Percentiles rank a stretch among this genome's conserved stretches.
Conservation (phyloP, 2,888 invertebrate genomes). For the Rotaria socialis region DNA sequence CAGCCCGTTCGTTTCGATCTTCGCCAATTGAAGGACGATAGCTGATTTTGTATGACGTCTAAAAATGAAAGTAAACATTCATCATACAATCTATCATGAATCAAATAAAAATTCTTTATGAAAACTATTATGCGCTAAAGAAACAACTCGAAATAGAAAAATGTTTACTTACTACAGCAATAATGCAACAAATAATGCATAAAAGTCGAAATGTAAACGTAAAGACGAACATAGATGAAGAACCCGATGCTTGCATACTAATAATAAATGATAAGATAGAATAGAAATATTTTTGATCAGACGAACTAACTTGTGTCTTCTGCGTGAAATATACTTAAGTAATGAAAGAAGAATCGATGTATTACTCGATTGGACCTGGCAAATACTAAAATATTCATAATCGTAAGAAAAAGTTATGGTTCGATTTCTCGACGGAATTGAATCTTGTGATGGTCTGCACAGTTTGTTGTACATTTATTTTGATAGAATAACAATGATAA, state of each 20-base stretch:
- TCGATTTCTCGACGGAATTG: neutral
- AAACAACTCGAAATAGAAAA: neutral
- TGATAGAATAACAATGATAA: too few relatives aligned
- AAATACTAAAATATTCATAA: neutral
- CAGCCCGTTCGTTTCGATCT: neutral
- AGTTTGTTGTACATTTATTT: too few relatives aligned
- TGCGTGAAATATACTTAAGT: neutral
- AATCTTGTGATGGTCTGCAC: neutral
- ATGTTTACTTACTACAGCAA: neutral
- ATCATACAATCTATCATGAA: too few relatives aligned
- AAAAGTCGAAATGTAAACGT: neutral
- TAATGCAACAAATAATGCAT: neutral
- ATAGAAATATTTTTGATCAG: neutral
- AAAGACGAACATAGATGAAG: neutral
- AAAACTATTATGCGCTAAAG: too few relatives aligned
- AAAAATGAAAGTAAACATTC: neutral
- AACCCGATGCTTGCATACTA: neutral
- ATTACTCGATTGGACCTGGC: neutral
- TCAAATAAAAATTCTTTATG: too few relatives aligned
- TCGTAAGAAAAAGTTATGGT: neutral
- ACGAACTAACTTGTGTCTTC: neutral
- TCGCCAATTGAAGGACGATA: neutral
- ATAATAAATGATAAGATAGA: neutral
- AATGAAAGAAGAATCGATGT: neutral
- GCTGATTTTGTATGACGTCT: neutral